Percentiles rank a stretch among this genome's conserved stretches.
These are phyloP conservation scores for Corythornis madagascariensis DNA, from an alignment of 2,113 vertebrate genomes.

Conservation along the genomic window DNA sequence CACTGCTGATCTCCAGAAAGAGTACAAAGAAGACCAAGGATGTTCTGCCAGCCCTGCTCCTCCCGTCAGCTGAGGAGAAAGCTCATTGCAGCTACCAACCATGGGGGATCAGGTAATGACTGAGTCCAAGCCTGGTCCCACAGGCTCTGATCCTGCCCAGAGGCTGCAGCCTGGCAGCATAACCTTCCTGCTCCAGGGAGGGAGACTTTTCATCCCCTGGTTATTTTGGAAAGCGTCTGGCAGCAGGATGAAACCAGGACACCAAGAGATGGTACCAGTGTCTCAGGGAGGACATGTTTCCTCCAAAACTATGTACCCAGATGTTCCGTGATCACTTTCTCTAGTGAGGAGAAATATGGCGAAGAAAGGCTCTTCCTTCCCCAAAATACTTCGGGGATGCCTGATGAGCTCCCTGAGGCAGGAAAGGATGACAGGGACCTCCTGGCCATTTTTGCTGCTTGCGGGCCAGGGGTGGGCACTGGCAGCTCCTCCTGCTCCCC, in stretches of 20 bases:
- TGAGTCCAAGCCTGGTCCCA: background rate
- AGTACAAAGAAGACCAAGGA: rapidly evolving
- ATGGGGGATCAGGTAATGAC: background rate
- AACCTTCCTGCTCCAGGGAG: background rate
- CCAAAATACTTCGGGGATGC: background rate
- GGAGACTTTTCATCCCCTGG: background rate
- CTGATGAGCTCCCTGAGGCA: background rate
- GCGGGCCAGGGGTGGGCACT: rapidly evolving
- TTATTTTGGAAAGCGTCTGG: background rate
- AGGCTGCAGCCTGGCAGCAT: background rate
- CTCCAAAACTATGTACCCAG: background rate
- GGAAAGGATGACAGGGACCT: background rate
- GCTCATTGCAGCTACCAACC: background rate
- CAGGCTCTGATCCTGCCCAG: background rate
- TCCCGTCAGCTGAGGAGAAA: background rate
- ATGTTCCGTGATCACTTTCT: background rate
- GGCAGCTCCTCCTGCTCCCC: background rate
- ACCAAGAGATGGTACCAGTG: background rate
- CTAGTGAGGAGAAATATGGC: background rate
- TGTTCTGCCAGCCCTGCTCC: background rate
- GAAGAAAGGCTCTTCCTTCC: background rate
- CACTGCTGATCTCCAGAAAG: background rate
- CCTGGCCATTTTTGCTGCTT: background rate
- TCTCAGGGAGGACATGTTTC: background rate
- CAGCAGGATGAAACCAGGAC: background rate